Percentiles rank a stretch among this genome's conserved stretches.
Evolutionary conservation across 2,113 vertebrate species (phyloP).

Genomic region (Dryoscopus gambensis): DNA sequence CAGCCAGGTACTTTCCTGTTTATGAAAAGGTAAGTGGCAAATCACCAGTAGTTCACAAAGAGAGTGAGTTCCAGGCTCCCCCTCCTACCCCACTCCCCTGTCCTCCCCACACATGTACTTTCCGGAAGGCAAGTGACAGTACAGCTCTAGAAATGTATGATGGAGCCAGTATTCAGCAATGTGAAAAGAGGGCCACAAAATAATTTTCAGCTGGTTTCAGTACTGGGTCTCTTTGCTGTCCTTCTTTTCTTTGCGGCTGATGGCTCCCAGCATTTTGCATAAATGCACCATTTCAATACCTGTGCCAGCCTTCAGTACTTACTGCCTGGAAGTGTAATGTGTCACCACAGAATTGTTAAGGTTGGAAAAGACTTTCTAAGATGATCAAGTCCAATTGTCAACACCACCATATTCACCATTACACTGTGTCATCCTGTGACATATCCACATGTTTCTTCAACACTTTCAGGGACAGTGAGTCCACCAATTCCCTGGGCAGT

Average conservation of each 20-base stretch:
- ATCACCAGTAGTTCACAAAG: not conserved
- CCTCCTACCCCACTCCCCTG: not conserved
- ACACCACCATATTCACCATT: not conserved
- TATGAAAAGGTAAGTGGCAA: slow-evolving; percentile 81
- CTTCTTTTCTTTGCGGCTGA: not conserved
- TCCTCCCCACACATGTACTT: not conserved
- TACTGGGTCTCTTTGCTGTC: not conserved
- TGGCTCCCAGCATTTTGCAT: not conserved
- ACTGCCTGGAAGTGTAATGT: not conserved
- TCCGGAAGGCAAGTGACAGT: not conserved
- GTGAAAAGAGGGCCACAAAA: not conserved
- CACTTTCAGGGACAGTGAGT: not conserved
- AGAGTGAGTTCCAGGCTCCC: not conserved
- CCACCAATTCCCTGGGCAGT: not conserved
- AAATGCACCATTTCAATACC: not conserved
- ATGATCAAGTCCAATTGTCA: not conserved
- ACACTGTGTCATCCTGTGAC: not conserved
- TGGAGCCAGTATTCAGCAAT: not conserved
- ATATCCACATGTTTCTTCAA: not conserved
- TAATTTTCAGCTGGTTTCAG: not conserved
- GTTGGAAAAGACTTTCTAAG: not conserved
- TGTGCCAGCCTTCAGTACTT: not conserved
- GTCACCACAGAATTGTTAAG: not conserved
- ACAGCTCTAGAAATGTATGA: not conserved
- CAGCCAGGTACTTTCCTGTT: slow-evolving; percentile 78